phyloP scores from a whole-genome alignment of 2,113 vertebrate species.

The Haliaeetus leucogaster region DNA sequence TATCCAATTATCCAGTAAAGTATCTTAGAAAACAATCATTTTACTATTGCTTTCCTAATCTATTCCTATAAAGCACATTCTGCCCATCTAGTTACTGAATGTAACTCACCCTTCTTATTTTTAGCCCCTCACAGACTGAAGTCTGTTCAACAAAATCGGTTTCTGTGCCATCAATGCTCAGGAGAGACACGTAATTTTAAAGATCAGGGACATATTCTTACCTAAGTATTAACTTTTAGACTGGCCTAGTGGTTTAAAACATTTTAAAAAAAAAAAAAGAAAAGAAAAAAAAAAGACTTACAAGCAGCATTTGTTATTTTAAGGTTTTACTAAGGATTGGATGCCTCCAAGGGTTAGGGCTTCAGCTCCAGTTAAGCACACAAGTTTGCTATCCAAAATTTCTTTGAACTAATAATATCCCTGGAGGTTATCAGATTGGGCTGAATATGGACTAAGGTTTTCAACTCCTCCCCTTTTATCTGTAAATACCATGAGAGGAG shows the following conservation, averaged over 20 bases:
- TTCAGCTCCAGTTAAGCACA: conserved; percentile 32
- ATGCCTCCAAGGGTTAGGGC: conserved; percentile 43
- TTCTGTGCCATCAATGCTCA: conserved; percentile 25
- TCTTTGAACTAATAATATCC: conserved; percentile 52
- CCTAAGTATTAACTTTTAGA: neutral
- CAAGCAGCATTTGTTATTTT: conserved; percentile 42
- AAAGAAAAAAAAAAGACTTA: neutral
- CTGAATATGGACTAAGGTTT: conserved; percentile 2
- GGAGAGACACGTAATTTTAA: neutral
- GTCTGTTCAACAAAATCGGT: neutral
- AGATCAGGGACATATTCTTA: neutral
- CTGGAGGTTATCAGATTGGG: conserved; percentile 63
- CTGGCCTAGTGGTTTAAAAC: neutral
- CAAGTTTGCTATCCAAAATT: conserved; percentile 31
- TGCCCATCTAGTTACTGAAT: neutral
- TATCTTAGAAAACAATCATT: neutral
- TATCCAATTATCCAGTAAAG: neutral
- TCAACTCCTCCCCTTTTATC: conserved; percentile 66
- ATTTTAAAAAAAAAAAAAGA: neutral
- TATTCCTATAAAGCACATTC: neutral
- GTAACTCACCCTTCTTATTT: neutral
- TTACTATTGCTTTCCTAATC: neutral
- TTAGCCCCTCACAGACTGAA: neutral
- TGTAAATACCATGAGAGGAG: conserved; percentile 47
- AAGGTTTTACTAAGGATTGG: conserved; percentile 1